Base-by-base conservation (phyloP, 2,888 invertebrate species). In the Cremastinae sp. region DNA sequence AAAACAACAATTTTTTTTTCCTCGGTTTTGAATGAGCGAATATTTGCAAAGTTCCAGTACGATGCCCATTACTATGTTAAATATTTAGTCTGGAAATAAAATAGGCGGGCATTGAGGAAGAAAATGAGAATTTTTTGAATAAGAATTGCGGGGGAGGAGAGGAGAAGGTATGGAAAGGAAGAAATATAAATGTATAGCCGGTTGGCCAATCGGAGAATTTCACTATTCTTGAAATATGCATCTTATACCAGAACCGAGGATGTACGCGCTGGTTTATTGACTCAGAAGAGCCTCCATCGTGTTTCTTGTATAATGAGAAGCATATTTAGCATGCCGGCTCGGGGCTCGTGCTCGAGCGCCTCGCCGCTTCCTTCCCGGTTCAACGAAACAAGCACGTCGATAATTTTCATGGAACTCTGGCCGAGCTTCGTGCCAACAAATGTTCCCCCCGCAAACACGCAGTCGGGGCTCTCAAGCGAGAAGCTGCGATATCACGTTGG, bases 231-330 rank as follows among this genome's bases (percentile, higher is more conserved):
- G 22, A 45, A 43, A 18, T n/a, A 49, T 35, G 51, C 28, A 51
- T 41, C 58, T 58, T 64, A 49, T 18, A 28, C 16, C 12, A 37
- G 56, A 20, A 10, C 47, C 7, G 28, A 28, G 28, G 5, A 5
- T 35, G 9, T 55, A 10, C 16, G 10, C 37, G 9, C 16, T 37
- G 66, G 45, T 47, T 37, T 43, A 56, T 62, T 56, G 68, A 74
- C 62, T 47, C 35, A 12, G 18, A 22, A 14, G 39, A 61, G 61
- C 41, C 55, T 59, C n/a, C 20, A n/a, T 8, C 39, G 62, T 58
- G 53, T 62, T 64, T 58, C 28, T 41, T 12, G 53, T 47, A 66
- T 75, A 70, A 70, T 70, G 65, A 70, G 59, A 70, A 65, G 74
- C 58, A 53, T 69, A 74, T 74, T 55, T 69, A 58, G 58, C 37